Evolutionary conservation across 2,113 vertebrate genomes (phyloP).

Genomic region (Sebastes schlegelii): DNA sequence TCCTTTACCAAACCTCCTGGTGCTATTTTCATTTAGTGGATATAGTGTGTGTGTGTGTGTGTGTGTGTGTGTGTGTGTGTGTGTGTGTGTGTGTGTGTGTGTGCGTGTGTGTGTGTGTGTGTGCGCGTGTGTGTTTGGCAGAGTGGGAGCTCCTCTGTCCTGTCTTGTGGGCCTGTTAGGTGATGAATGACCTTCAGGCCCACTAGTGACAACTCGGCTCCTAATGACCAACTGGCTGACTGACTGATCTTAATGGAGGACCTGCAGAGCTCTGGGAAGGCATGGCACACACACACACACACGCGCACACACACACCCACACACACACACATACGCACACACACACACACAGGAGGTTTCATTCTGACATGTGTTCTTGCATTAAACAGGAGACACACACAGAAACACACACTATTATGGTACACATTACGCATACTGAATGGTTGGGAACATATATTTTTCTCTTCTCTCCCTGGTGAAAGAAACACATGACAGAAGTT

Average conservation of each 20-base stretch:
- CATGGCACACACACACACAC: constrained; percentile 7
- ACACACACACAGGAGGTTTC: constrained; percentile 1
- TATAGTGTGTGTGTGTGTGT: constrained; percentile 34
- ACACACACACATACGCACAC: constrained; percentile 14
- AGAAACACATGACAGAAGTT: constrained; percentile 49
- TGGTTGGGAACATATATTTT: constrained; percentile 35
- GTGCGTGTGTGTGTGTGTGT: constrained; percentile 19
- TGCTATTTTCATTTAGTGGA: constrained; percentile 17
- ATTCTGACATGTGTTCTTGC: constrained; percentile 49
- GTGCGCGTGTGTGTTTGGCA: constrained; percentile 36
- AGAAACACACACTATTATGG: neutral
- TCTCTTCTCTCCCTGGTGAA: constrained; percentile 33
- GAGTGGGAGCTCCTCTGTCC: constrained; percentile 47
- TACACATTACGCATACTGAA: constrained; percentile 34
- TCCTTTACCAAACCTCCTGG: constrained; percentile 19
- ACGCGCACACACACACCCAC: constrained; percentile 5
- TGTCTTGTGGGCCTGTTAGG: constrained; percentile 44
- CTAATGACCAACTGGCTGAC: constrained; percentile 68
- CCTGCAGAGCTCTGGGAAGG: constrained; percentile 40
- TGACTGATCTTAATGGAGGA: constrained; percentile 55
- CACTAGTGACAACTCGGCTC: constrained; percentile 59
- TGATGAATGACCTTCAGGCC: constrained; percentile 65
- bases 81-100: constrained; percentile 22
- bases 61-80: constrained; percentile 32
- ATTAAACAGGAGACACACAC: constrained; percentile 38